Percentiles rank a stretch among this genome's conserved stretches.
These are phyloP conservation scores for Drosophila micromelanica DNA, from an alignment of 1,140 invertebrate species.

Conservation along the genomic window DNA sequence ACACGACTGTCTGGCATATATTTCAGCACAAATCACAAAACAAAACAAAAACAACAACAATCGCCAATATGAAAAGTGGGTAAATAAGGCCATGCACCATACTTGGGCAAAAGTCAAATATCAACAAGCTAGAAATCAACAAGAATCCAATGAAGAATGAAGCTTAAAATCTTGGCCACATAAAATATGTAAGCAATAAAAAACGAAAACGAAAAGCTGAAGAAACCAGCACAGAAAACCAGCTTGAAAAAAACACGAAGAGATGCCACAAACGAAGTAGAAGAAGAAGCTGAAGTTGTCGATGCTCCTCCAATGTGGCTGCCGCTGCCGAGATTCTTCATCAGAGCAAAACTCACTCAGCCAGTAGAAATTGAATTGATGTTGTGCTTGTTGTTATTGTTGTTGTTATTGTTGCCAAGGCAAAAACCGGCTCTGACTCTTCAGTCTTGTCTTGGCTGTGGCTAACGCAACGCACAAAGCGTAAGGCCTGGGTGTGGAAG, in stretches of 20 bases:
- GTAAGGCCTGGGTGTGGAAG: constrained; percentile 35
- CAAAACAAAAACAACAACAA: constrained; percentile 25
- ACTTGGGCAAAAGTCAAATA: constrained; percentile 28
- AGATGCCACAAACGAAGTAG: constrained; percentile 7
- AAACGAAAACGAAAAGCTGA: constrained; percentile 48
- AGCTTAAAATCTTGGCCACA: constrained; percentile 34
- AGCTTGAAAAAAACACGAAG: constrained; percentile 35
- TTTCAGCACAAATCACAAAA: constrained; percentile 50
- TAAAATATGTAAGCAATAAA: constrained; percentile 36
- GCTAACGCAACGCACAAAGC: constrained; percentile 61
- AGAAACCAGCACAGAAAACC: constrained; percentile 47
- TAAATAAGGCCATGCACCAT: constrained; percentile 83
- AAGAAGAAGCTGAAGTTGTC: constrained; percentile 11
- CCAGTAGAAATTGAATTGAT: constrained; percentile 82
- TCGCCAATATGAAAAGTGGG: constrained; percentile 73
- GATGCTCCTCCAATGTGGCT: constrained; percentile 32
- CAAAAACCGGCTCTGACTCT: constrained; percentile 58
- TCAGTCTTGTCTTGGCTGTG: constrained; percentile 48
- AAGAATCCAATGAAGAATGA: constrained; percentile 36
- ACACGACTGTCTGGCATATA: constrained; percentile 41
- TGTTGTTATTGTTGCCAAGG: no score
- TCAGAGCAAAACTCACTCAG: constrained; percentile 70
- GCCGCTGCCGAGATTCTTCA: constrained; percentile 52
- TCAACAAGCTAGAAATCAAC: constrained; percentile 12
- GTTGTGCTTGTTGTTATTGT: constrained; percentile 42